phyloP scores from a whole-genome alignment of 64 coral and sea anemone species.

The Astreopora myriophthalma region DNA sequence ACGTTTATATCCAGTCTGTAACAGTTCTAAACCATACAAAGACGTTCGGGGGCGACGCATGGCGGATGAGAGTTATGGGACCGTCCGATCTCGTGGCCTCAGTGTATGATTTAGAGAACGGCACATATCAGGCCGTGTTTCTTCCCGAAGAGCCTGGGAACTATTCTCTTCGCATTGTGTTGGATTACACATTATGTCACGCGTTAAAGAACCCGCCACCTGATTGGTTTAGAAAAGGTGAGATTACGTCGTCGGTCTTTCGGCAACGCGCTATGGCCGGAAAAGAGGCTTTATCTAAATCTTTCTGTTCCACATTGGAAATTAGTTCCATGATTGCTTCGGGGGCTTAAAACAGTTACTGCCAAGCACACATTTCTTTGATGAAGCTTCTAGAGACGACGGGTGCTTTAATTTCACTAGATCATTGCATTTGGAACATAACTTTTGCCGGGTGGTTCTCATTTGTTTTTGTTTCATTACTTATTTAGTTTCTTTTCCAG shows the following conservation, averaged over 20 bases:
- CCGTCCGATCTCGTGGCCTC: slow-evolving; percentile 46
- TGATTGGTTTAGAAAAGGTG: slow-evolving; percentile 88
- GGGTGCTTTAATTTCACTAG: too few relatives aligned
- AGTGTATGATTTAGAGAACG: slow-evolving; percentile 83
- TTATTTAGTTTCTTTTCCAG: background rate
- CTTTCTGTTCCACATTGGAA: too few relatives aligned
- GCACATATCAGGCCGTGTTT: slow-evolving; percentile 77
- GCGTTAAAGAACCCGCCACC: slow-evolving; percentile 84
- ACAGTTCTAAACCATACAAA: slow-evolving; percentile 73
- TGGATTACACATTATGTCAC: slow-evolving; percentile 90
- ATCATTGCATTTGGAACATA: too few relatives aligned
- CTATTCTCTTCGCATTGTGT: slow-evolving; percentile 53
- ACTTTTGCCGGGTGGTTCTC: too few relatives aligned
- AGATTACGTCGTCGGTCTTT: too few relatives aligned
- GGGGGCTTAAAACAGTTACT: too few relatives aligned
- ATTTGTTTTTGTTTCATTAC: too few relatives aligned
- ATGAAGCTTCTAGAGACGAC: too few relatives aligned
- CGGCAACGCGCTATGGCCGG: too few relatives aligned
- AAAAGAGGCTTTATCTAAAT: too few relatives aligned
- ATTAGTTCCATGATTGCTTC: too few relatives aligned
- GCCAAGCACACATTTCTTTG: too few relatives aligned
- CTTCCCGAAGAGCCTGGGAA: slow-evolving; percentile 72
- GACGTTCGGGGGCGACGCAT: slow-evolving; percentile 79
- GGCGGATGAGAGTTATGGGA: slow-evolving; percentile 76
- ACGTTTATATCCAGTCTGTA: slow-evolving; percentile 78